Percentiles rank a stretch among this genome's conserved stretches.
These are phyloP conservation scores for Phyllostomus discolor DNA, from an alignment of 2,113 vertebrate species.

Conservation along the genomic window DNA sequence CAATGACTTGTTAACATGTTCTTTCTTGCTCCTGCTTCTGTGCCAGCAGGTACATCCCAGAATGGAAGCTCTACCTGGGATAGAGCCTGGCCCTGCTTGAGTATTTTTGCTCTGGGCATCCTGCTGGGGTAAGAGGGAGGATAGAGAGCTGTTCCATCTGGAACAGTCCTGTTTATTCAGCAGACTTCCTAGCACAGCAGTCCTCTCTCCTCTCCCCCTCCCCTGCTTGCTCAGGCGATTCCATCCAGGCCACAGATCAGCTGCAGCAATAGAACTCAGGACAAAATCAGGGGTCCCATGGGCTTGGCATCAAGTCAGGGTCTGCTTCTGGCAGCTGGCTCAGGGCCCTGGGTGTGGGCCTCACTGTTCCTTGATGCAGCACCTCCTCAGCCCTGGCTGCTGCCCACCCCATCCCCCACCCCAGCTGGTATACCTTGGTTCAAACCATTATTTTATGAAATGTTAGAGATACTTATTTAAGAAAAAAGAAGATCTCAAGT, in stretches of 20 bases:
- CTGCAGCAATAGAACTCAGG: not conserved
- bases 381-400: not conserved
- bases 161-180: not conserved
- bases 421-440: not conserved
- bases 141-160: not conserved
- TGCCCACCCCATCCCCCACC: no score
- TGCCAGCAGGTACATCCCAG: no score
- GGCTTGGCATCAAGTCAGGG: not conserved
- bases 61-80: not conserved
- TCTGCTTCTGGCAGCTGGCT: not conserved
- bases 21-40: not conserved
- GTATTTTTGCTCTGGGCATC: not conserved
- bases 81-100: rapidly evolving
- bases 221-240: rapidly evolving
- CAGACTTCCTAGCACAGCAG: not conserved
- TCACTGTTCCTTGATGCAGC: not conserved
- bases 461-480: no score
- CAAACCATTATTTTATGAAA: not conserved
- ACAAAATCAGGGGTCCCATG: not conserved
- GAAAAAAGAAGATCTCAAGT: no score
- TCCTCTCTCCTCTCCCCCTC: not conserved
- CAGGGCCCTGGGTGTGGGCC: not conserved
- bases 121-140: not conserved
- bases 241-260: not conserved
- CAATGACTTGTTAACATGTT: rapidly evolving